A percentile compares a stretch with the other conserved stretches of the same genome.
These are phyloP conservation scores for Ciconia stormi DNA, from an alignment of 2,113 vertebrate genomes.

Conservation along the genomic window DNA sequence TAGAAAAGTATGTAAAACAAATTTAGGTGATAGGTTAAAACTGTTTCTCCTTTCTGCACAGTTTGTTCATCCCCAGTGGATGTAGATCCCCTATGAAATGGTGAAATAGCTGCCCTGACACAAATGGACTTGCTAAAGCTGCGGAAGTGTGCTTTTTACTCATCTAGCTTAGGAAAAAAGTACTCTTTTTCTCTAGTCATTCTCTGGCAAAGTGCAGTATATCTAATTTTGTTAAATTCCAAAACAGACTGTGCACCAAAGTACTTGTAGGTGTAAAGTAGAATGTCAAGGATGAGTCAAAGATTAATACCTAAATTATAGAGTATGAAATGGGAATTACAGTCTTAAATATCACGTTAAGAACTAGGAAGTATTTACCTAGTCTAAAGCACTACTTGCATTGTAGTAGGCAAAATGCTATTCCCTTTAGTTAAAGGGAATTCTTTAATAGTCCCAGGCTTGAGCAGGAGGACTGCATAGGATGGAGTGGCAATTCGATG, in stretches of 20 bases:
- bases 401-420: background rate
- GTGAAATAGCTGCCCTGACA: background rate
- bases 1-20: background rate
- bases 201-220: conserved; percentile 47
- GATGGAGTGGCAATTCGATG: background rate
- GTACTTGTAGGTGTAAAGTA: conserved; percentile 74
- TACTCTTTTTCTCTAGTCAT: conserved; percentile 24
- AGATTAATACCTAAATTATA: conserved; percentile 79
- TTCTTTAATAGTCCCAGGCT: background rate
- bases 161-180: background rate
- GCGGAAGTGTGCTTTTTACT: background rate
- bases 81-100: background rate
- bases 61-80: background rate
- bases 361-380: conserved; percentile 67
- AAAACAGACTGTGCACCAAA: conserved; percentile 68
- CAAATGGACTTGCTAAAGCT: background rate
- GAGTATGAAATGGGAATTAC: conserved; percentile 60
- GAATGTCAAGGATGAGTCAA: conserved; percentile 81
- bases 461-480: background rate
- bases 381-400: conserved; percentile 14
- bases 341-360: conserved; percentile 61
- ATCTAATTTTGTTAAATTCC: conserved; percentile 69
- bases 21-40: background rate
- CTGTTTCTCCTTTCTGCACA: background rate
- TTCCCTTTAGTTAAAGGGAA: background rate